Evolutionary conservation across 2,888 invertebrate species (phyloP).

Genomic region (Troglohyphantes excavatus): DNA sequence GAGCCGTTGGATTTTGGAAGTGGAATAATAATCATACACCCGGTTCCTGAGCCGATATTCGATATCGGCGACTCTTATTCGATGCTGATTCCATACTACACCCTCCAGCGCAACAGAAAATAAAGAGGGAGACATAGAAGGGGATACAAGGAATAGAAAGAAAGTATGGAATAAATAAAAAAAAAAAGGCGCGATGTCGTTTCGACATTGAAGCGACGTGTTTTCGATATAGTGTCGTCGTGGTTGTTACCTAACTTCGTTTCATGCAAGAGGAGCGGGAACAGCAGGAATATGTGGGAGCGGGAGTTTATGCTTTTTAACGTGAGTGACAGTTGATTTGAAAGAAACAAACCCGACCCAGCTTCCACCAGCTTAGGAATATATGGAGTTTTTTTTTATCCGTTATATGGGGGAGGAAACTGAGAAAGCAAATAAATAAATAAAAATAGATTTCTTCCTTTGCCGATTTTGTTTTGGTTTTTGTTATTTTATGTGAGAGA

Average conservation of each 20-base stretch:
- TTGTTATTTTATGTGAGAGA: slow-evolving; percentile 48
- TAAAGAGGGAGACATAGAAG: slow-evolving; percentile 10
- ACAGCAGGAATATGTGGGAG: no score
- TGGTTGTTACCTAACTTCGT: slow-evolving; percentile 78
- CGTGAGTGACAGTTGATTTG: slow-evolving; percentile 78
- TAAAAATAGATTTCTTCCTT: slow-evolving; percentile 72
- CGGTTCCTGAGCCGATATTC: slow-evolving; percentile 75
- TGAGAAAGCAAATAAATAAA: slow-evolving; percentile 70
- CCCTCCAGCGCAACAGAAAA: slow-evolving; percentile 55
- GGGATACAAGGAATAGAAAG: background rate
- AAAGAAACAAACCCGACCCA: slow-evolving; percentile 69
- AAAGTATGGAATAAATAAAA: no score
- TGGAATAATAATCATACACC: slow-evolving; percentile 75
- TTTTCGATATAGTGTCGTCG: slow-evolving; percentile 71
- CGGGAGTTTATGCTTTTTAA: slow-evolving; percentile 70
- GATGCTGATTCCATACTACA: slow-evolving; percentile 61
- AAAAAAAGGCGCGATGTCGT: no score
- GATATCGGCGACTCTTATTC: slow-evolving; percentile 71
- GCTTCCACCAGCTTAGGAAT: slow-evolving; percentile 47
- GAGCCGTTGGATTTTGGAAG: slow-evolving; percentile 73
- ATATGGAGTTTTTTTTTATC: slow-evolving; percentile 24
- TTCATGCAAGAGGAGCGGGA: slow-evolving; percentile 53
- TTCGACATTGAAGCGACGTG: slow-evolving; percentile 31
- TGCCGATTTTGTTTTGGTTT: slow-evolving; percentile 67
- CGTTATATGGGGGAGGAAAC: slow-evolving; percentile 14